phyloP scores from a whole-genome alignment of 2,888 invertebrate species.

The Orchestes rusci region DNA sequence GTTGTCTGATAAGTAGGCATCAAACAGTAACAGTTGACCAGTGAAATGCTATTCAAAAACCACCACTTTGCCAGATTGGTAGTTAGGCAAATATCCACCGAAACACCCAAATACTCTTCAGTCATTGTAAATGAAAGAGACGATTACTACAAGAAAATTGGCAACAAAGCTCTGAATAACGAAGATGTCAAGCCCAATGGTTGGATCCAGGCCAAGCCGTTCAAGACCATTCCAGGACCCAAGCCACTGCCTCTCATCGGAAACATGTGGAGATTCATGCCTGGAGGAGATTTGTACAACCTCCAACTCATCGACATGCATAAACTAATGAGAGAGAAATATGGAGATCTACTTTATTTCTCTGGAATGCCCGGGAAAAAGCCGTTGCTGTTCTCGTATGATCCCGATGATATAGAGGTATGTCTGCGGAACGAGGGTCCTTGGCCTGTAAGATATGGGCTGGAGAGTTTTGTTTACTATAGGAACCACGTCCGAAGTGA shows the following conservation, averaged over 20 bases:
- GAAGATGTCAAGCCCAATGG: constrained; percentile 28
- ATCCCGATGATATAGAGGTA: constrained; percentile 46
- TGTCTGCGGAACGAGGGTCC: constrained; percentile 43
- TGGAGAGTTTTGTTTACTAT: constrained; percentile 41
- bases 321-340: constrained; percentile 30
- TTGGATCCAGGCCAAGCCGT: constrained; percentile 34
- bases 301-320: constrained; percentile 25
- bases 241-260: constrained; percentile 36
- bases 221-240: constrained; percentile 33
- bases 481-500: constrained; percentile 39
- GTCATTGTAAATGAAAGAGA: not conserved
- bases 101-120: not conserved
- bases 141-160: not conserved
- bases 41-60: too few relatives aligned
- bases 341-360: constrained; percentile 44
- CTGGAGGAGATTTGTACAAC: constrained; percentile 31
- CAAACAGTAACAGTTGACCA: too few relatives aligned
- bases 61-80: too few relatives aligned
- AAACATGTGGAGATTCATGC: constrained; percentile 35
- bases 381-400: constrained; percentile 40
- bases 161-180: not conserved
- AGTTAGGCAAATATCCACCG: too few relatives aligned
- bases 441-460: constrained; percentile 42
- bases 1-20: too few relatives aligned
- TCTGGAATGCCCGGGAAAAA: constrained; percentile 37